Evolutionary conservation across 1,140 invertebrate species (phyloP).

Genomic region (Berghia stephanieae): DNA sequence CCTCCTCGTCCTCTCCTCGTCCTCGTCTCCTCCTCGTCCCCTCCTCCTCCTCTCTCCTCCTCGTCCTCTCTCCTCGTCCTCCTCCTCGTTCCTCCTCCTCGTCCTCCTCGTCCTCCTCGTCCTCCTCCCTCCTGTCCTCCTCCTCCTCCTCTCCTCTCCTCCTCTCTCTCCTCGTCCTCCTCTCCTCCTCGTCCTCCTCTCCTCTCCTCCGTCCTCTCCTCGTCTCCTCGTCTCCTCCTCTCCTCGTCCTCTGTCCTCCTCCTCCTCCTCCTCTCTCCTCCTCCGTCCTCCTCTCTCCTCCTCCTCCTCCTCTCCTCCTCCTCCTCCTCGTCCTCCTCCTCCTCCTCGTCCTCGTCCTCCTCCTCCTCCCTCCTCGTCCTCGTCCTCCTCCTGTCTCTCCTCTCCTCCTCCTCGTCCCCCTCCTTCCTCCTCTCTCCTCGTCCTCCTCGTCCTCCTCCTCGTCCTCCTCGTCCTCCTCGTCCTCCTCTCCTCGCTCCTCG

Average conservation of each 20-base stretch:
- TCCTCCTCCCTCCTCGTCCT: background rate
- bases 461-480: background rate
- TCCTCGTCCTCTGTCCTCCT: background rate
- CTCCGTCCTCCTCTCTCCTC: background rate
- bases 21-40: conserved; percentile 1
- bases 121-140: background rate
- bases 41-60: background rate
- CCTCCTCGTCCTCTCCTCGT: background rate
- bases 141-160: background rate
- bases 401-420: background rate
- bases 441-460: background rate
- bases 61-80: background rate
- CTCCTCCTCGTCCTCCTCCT: background rate
- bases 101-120: background rate
- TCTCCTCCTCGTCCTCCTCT: background rate
- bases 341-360: background rate
- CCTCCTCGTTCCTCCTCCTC: background rate
- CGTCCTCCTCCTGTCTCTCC: background rate
- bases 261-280: background rate
- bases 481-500: background rate
- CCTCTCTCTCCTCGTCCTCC: background rate
- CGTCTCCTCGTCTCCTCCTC: too few species aligned
- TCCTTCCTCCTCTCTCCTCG: background rate
- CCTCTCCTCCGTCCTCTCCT: background rate
- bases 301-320: background rate